Base-by-base conservation (phyloP, 2,113 vertebrate species). In the Psammodynastes pulverulentus region DNA sequence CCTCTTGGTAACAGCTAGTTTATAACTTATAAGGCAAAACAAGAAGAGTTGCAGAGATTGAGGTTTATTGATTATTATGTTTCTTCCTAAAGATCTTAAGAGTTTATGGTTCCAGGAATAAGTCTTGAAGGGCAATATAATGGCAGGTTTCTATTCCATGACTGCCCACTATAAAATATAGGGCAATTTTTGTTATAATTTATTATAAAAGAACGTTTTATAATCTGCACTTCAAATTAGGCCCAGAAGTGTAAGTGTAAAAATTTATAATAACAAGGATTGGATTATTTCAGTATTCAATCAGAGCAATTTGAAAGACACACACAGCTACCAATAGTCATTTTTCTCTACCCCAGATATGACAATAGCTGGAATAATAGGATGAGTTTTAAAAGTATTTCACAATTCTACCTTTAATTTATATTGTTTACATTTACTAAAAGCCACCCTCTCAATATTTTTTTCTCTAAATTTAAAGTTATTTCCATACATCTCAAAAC, bases 1-100 rank as follows among this genome's bases (percentile, higher is more conserved):
- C 51, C 98, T 94, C 43, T 96, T 98, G 2, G 98, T 99, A 94
- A 99, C 98, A 0, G 97, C 98, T 48, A 99, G 97, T 93, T 99
- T 98, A 95, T 99, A 99, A 96, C 98, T 67, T 98, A 92, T 29
- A 94, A 90, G 94, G 56, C 91, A 93, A 84, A 86, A 2, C 7
- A 87, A 91, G 13, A 91, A 46, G 49, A 43, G 24, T 24, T 56
- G n/a, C 72, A 79, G 72, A 79, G 34, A 21, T 43, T 79, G 72
- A 79, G 7, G 17, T 79, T 79, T 79, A 43, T 43, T 79, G 1
- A 43, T 43, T 39, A 79, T 79, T 21, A 79, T 79, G 6, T 79
- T 79, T 39, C 34, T 39, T 79, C 17, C 21, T 43, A 39, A 79
- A 62, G 15, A 19, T 7, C 67, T 19, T 79, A 19, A 39, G 34